phyloP scores from a whole-genome alignment of 2,888 invertebrate species.

The Drosophila neotestacea region DNA sequence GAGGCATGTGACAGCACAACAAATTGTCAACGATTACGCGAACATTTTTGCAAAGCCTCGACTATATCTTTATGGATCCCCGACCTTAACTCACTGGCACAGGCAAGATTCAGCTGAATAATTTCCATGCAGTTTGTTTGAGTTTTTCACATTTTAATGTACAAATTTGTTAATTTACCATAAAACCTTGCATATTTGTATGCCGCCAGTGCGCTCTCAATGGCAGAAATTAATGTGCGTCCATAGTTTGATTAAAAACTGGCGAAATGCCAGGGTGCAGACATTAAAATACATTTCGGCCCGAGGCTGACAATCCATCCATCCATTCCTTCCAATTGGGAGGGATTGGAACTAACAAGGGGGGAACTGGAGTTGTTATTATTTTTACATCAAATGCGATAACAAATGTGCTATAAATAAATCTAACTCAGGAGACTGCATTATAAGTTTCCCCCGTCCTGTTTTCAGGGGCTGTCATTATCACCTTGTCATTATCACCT shows the following conservation, averaged over 20 bases:
- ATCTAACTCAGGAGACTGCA: background rate
- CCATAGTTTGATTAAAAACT: slow-evolving; percentile 84
- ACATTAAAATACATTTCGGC: slow-evolving; percentile 62
- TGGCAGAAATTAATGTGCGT: slow-evolving; percentile 80
- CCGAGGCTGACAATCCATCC: slow-evolving; percentile 67
- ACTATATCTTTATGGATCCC: slow-evolving; percentile 47
- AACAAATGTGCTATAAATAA: slow-evolving; percentile 48
- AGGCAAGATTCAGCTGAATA: slow-evolving; percentile 55
- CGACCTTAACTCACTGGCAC: slow-evolving; percentile 16
- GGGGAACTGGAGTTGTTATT: slow-evolving; percentile 37
- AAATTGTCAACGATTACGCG: slow-evolving; percentile 80
- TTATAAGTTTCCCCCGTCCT: background rate
- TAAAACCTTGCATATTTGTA: slow-evolving; percentile 85
- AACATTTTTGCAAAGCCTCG: slow-evolving; percentile 71
- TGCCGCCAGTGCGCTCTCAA: slow-evolving; percentile 56
- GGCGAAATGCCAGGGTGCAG: slow-evolving; percentile 79
- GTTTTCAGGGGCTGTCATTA: background rate
- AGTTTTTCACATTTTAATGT: slow-evolving; percentile 81
- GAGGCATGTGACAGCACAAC: slow-evolving; percentile 69
- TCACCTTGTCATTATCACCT: slow-evolving; percentile 7
- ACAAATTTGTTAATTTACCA: slow-evolving; percentile 86
- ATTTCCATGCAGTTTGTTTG: slow-evolving; percentile 80
- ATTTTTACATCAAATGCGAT: slow-evolving; percentile 43
- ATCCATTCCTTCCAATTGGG: slow-evolving; percentile 45
- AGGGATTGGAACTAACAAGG: background rate